Evolutionary conservation across 2,888 invertebrate species (phyloP).

Genomic region (Craniophora ligustri): DNA sequence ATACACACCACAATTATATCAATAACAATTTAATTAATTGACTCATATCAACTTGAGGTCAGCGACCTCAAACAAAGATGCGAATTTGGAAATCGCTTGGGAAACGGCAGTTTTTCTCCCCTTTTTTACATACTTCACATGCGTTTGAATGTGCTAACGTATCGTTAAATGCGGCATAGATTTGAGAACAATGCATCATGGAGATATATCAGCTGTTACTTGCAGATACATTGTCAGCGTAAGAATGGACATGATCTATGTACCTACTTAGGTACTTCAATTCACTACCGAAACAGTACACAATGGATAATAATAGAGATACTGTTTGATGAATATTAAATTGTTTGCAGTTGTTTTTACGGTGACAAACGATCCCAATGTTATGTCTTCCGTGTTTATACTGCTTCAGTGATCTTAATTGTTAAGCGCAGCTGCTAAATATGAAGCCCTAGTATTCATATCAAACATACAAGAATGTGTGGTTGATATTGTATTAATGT

Average conservation of each 20-base stretch:
- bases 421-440: too few species aligned
- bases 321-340: slow-evolving; percentile 38
- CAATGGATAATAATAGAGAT: slow-evolving; percentile 43
- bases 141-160: slow-evolving; percentile 48
- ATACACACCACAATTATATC: slow-evolving; percentile 32
- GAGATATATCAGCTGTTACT: slow-evolving; percentile 45
- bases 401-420: too few species aligned
- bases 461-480: too few species aligned
- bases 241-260: slow-evolving; percentile 31
- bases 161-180: slow-evolving; percentile 61
- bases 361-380: slow-evolving; percentile 12
- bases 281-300: slow-evolving; percentile 37
- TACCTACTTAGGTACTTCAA: slow-evolving; percentile 24
- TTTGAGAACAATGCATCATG: slow-evolving; percentile 59
- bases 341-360: slow-evolving; percentile 3
- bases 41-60: slow-evolving; percentile 32
- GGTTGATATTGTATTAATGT: too few species aligned
- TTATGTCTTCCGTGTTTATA: slow-evolving; percentile 42
- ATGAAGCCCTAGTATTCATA: too few species aligned
- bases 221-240: slow-evolving; percentile 34
- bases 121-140: slow-evolving; percentile 38
- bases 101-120: slow-evolving; percentile 45
- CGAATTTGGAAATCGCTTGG: slow-evolving; percentile 57
- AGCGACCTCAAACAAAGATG: slow-evolving; percentile 50
- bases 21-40: slow-evolving; percentile 34